Evolutionary conservation across 2,888 invertebrate genomes (phyloP), one percentile per base, ranked within the genome.

Genomic region (Drosophila pegasa): DNA sequence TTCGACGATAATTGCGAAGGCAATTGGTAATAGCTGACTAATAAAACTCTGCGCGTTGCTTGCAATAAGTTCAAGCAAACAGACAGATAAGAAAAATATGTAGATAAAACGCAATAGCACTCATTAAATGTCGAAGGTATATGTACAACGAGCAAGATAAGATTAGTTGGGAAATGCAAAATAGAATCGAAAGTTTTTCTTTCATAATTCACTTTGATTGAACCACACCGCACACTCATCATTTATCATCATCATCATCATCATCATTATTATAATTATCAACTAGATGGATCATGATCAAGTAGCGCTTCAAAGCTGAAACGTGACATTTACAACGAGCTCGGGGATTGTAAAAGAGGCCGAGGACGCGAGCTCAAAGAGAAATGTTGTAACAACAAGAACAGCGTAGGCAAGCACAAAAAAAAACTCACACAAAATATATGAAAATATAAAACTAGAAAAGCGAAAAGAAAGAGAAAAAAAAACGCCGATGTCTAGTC

Each of bases 371-470:
- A 43, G 14, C 37, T 52, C 50, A 58, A 55, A 31, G 59, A 22
- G 59, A 69, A 68, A 75, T 63, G 56, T 72, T 79, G 84, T 71
- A 75, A 85, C 68, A 62, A 52, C 48, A 47, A 67, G 45, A 77
- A 71, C 52, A 59, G 75, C 78, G 56, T 71, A 75, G 78, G 78
- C 68, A 69, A 82, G 85, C 85, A 84, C 16, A 66, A 78, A 70
- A 70, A 43, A 50, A 20, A 56, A 33, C 69, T n/a, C 62, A 38
- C 2, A 65, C 33, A 31, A n/a, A 50, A 55, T 4, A 18, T 18
- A 47, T 12, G 31, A 12, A 29, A 6, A 48, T 29, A 29, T 47
- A 7, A 48, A 50, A 35, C 22, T 50, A 22, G 22, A 40, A 48
- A 22, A 70, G 68, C 62, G 43, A 37, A 22, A 57, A 50, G 35